These are phyloP conservation scores for Ennomos erosarius DNA, from an alignment of 2,888 invertebrate genomes.

Conservation along the genomic window DNA sequence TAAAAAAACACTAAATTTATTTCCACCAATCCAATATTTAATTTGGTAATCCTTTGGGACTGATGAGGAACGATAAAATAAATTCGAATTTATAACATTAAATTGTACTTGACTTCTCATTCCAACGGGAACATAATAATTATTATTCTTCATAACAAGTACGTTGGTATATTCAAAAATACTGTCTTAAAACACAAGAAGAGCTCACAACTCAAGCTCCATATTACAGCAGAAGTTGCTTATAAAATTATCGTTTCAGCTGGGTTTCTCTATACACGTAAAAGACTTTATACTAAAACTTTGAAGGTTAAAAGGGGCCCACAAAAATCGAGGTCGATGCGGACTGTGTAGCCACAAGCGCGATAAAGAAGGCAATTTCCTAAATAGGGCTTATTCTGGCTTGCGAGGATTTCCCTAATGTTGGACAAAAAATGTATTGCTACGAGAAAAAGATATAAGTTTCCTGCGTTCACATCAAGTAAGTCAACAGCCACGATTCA, in stretches of 20 bases:
- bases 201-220: background rate
- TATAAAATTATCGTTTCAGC: slow-evolving; percentile 26
- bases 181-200: no score
- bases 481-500: slow-evolving; percentile 37
- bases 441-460: slow-evolving; percentile 45
- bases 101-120: no score
- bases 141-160: no score
- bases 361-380: slow-evolving; percentile 79
- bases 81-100: no score
- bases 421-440: slow-evolving; percentile 76
- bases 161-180: no score
- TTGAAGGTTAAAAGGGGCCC: slow-evolving; percentile 54
- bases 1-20: no score
- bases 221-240: background rate
- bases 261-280: slow-evolving; percentile 37
- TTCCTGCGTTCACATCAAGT: slow-evolving; percentile 24
- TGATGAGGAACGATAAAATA: no score
- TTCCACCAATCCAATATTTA: no score
- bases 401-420: slow-evolving; percentile 78
- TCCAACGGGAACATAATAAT: no score
- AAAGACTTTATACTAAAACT: slow-evolving; percentile 50
- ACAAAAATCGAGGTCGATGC: slow-evolving; percentile 54
- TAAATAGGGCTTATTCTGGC: slow-evolving; percentile 64
- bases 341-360: slow-evolving; percentile 65
- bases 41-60: no score